Evolutionary conservation across 1,140 invertebrate genomes (phyloP).

Genomic region (Megalopta genalis): DNA sequence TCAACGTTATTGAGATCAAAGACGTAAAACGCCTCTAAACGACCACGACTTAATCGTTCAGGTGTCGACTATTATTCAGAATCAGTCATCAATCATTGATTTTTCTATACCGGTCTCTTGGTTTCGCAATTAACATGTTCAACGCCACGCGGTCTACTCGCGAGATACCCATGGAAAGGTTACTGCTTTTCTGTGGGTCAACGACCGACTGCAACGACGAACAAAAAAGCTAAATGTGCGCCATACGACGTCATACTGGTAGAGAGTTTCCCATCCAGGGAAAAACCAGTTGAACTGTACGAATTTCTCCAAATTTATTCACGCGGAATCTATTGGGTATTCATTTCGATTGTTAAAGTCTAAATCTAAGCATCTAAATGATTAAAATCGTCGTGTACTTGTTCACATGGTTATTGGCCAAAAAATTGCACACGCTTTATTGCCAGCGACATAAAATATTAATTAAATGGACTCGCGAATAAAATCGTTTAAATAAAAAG

Average conservation of each 20-base stretch:
- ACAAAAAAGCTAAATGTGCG: slow-evolving; percentile 5
- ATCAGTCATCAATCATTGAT: not conserved
- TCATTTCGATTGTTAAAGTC: too few relatives aligned
- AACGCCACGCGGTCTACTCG: slow-evolving; percentile 4
- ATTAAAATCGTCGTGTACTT: too few relatives aligned
- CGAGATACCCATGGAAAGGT: slow-evolving; percentile 12
- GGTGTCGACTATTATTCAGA: not conserved
- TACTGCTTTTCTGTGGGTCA: slow-evolving; percentile 1
- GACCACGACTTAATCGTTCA: not conserved
- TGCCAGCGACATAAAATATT: too few relatives aligned
- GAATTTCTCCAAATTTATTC: too few relatives aligned
- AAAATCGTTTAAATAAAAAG: too few relatives aligned
- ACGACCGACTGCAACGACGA: not conserved
- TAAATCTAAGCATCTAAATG: too few relatives aligned
- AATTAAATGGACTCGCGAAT: too few relatives aligned
- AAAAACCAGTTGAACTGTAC: too few relatives aligned
- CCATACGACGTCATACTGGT: not conserved
- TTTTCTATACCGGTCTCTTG: not conserved
- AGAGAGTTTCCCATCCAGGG: too few relatives aligned
- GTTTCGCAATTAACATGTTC: slow-evolving; percentile 16
- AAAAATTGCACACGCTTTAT: too few relatives aligned
- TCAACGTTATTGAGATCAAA: not conserved
- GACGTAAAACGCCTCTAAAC: not conserved
- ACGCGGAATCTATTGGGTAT: too few relatives aligned
- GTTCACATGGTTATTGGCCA: too few relatives aligned